These are phyloP conservation scores for Cinclus cinclus DNA, from an alignment of 2,113 vertebrate genomes.

Conservation along the genomic window DNA sequence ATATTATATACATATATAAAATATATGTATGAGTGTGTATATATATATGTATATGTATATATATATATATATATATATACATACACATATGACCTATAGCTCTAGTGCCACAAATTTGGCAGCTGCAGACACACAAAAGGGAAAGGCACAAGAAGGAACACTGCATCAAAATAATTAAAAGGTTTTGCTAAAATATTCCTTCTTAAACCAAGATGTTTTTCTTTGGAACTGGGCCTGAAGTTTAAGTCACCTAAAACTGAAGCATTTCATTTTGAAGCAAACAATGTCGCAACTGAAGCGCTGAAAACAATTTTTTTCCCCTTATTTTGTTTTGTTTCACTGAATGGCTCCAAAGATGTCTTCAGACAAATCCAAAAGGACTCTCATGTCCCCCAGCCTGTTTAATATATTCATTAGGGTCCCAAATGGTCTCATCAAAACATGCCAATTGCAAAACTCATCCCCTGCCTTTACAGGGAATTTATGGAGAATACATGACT, in stretches of 20 bases:
- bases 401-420: neutral
- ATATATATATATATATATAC: too few relatives aligned
- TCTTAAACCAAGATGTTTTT: neutral
- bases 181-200: neutral
- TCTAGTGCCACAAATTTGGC: neutral
- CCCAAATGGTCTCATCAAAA: neutral
- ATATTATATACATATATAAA: too few relatives aligned
- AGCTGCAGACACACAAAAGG: neutral
- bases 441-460: neutral
- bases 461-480: neutral
- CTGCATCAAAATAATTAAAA: neutral
- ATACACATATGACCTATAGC: neutral
- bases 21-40: too few relatives aligned
- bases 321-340: neutral
- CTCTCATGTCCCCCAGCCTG: neutral
- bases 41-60: too few relatives aligned
- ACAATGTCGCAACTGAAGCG: neutral
- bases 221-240: neutral
- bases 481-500: neutral
- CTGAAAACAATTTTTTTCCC: neutral
- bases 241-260: constrained; percentile 30
- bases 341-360: neutral
- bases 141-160: neutral
- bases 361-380: neutral
- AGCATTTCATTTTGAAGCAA: neutral